Percentiles rank a stretch among this genome's conserved stretches.
These are phyloP conservation scores for Lytechinus pictus DNA, from an alignment of 35 echinoderm and acorn worm species.

Conservation along the genomic window DNA sequence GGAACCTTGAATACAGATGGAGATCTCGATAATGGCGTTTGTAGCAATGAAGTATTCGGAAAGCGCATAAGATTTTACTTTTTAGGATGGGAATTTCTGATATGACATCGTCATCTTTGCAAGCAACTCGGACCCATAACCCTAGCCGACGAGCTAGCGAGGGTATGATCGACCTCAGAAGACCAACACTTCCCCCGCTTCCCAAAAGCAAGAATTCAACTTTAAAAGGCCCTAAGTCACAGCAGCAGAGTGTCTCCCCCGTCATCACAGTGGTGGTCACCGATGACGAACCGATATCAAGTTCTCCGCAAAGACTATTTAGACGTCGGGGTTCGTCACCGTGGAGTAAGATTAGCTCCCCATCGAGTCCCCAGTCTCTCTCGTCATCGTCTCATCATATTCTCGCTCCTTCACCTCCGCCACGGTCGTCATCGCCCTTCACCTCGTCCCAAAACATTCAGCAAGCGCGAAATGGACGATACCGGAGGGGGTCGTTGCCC, in stretches of 20 bases:
- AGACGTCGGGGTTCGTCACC: background rate
- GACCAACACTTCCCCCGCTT: background rate
- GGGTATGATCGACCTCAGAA: background rate
- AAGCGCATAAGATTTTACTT: background rate
- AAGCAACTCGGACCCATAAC: background rate
- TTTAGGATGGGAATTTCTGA: background rate
- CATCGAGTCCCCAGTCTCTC: background rate
- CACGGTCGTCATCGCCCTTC: background rate
- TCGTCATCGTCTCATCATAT: background rate
- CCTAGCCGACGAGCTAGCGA: background rate
- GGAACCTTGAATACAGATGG: background rate
- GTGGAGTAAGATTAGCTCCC: background rate
- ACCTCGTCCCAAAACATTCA: background rate
- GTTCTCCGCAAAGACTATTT: background rate
- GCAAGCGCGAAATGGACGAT: background rate
- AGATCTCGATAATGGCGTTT: background rate
- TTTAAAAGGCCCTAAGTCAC: background rate
- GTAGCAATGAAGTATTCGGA: background rate
- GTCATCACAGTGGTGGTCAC: background rate
- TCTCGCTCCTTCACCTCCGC: constrained; percentile 8
- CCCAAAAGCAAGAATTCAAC: background rate
- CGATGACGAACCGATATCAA: background rate
- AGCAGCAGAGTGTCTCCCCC: background rate
- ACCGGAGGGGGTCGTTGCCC: constrained; percentile 15
- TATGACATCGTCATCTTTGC: background rate